Evolutionary conservation across 2,797 vertebrate genomes (phyloP).

Genomic region (Tenualosa thibaudeaui): DNA sequence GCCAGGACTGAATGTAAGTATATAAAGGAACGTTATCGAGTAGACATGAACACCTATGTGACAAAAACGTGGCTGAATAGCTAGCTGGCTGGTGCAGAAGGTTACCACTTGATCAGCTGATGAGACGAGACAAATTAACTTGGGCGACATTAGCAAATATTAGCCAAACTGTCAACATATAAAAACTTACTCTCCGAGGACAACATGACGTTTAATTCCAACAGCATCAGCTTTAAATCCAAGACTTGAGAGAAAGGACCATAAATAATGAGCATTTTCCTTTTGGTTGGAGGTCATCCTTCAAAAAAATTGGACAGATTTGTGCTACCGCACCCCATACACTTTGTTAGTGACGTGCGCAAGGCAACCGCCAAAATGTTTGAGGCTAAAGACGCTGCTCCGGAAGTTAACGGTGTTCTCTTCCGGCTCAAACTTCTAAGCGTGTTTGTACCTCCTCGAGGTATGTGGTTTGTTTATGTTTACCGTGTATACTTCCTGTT

Average conservation of each 20-base stretch:
- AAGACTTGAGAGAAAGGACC: conserved; percentile 76
- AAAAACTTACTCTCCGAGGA: conserved; percentile 72
- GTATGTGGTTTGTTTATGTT: no score
- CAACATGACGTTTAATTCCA: conserved; percentile 43
- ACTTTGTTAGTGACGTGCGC: conserved; percentile 28
- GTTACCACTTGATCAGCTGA: not conserved
- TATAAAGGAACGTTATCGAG: not conserved
- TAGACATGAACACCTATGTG: not conserved
- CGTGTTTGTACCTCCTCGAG: no score
- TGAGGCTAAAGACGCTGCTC: conserved; percentile 30
- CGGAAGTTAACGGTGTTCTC: conserved; percentile 25
- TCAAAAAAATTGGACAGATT: not conserved
- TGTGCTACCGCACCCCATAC: not conserved
- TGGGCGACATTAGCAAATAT: not conserved
- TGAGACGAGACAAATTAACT: not conserved
- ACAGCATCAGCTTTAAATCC: conserved; percentile 69
- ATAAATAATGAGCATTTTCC: conserved; percentile 70
- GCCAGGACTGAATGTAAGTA: not conserved
- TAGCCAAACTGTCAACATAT: not conserved
- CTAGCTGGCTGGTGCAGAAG: not conserved
- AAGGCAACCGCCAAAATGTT: conserved; percentile 56
- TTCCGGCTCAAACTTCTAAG: conserved; percentile 25
- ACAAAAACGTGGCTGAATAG: not conserved
- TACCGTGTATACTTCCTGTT: no score
- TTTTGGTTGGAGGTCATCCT: conserved; percentile 43